Percentiles rank a stretch among this genome's conserved stretches.
These are phyloP conservation scores for Hypselothyrea guttata DNA, from an alignment of 2,888 invertebrate genomes.

Conservation along the genomic window DNA sequence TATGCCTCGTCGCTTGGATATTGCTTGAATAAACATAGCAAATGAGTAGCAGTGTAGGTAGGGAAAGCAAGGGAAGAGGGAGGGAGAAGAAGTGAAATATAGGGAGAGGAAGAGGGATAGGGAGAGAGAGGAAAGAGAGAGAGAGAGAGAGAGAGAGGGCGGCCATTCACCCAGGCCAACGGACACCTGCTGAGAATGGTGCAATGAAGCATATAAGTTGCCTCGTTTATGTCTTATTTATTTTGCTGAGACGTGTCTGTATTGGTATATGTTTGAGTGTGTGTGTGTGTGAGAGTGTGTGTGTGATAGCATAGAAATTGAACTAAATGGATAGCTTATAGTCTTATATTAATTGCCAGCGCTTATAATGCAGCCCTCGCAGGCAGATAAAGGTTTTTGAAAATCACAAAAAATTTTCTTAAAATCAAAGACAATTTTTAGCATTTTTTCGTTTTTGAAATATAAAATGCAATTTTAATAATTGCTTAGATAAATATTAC, in stretches of 20 bases:
- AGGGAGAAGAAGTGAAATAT: neutral
- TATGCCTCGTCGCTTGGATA: slow-evolving; percentile 26
- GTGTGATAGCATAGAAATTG: neutral
- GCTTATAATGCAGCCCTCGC: no score
- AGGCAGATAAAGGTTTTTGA: no score
- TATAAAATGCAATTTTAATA: no score
- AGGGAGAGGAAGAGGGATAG: neutral
- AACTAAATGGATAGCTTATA: slow-evolving; percentile 5
- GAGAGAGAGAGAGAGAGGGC: neutral
- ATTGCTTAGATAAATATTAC: no score
- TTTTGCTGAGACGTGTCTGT: slow-evolving; percentile 15
- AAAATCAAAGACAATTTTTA: no score
- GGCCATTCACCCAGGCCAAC: slow-evolving; percentile 13
- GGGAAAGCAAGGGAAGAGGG: neutral
- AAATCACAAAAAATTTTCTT: no score
- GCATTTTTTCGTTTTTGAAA: no score
- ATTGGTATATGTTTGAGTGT: neutral
- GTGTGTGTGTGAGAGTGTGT: slow-evolving; percentile 2
- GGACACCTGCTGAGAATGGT: slow-evolving; percentile 51
- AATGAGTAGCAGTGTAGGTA: slow-evolving; percentile 1
- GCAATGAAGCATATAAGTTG: slow-evolving; percentile 51
- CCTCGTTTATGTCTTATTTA: slow-evolving; percentile 54
- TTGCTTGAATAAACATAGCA: slow-evolving; percentile 39
- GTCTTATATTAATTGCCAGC: neutral
- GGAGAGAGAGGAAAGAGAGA: slow-evolving; percentile 3